These are phyloP conservation scores for Drosophila algonquin DNA, from an alignment of 2,888 invertebrate genomes.

Conservation along the genomic window DNA sequence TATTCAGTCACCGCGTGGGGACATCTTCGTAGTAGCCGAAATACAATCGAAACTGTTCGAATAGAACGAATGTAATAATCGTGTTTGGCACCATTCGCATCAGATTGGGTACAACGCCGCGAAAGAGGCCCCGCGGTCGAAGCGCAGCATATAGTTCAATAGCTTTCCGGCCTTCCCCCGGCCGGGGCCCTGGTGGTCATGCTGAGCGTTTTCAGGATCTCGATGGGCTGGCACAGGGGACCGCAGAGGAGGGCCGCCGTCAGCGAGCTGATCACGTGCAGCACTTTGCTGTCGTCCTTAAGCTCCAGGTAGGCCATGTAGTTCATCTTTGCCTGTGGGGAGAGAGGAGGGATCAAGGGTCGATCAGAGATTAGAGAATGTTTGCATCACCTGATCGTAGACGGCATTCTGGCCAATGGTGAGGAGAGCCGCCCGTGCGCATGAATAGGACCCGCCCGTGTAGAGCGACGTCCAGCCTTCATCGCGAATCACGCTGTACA, in stretches of 20 bases:
- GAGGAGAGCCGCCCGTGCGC: slow-evolving; percentile 15
- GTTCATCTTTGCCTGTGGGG: slow-evolving; percentile 31
- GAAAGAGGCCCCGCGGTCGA: slow-evolving; percentile 48
- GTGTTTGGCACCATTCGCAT: slow-evolving; percentile 51
- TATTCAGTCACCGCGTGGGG: background rate
- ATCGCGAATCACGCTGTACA: slow-evolving; percentile 19
- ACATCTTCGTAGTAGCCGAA: slow-evolving; percentile 45
- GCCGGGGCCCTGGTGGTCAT: slow-evolving; percentile 24
- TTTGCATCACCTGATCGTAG: slow-evolving; percentile 55
- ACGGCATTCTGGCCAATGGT: slow-evolving; percentile 52
- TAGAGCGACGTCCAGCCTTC: slow-evolving; percentile 46
- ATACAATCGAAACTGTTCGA: slow-evolving; percentile 47
- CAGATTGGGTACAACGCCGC: slow-evolving; percentile 47
- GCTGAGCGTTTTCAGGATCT: slow-evolving; percentile 46
- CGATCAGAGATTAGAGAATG: background rate
- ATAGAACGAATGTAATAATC: slow-evolving; percentile 47
- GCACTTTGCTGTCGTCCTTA: slow-evolving; percentile 29
- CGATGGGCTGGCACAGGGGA: slow-evolving; percentile 50
- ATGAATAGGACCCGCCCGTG: slow-evolving; percentile 25
- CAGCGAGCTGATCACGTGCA: slow-evolving; percentile 51
- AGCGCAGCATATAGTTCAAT: slow-evolving; percentile 31
- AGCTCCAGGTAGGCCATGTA: slow-evolving; percentile 16
- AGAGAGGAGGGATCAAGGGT: background rate
- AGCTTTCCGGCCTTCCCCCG: background rate
- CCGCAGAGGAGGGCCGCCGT: slow-evolving; percentile 46